Evolutionary conservation across 2,113 vertebrate genomes (phyloP).

Genomic region (Etheostoma spectabile): DNA sequence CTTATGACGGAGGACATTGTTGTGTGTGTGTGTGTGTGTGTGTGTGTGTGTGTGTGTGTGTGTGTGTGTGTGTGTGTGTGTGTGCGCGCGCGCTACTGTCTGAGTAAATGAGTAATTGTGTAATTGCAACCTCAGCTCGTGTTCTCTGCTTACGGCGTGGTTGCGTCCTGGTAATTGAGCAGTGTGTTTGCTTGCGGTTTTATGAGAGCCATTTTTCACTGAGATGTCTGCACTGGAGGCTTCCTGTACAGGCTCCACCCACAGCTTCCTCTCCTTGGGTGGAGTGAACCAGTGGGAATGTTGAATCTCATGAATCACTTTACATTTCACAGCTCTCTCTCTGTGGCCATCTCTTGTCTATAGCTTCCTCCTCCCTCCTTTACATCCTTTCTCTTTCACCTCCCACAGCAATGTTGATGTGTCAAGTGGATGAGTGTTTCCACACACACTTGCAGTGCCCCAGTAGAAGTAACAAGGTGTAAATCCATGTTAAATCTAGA

Average conservation of each 20-base stretch:
- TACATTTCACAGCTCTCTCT: conserved; percentile 5
- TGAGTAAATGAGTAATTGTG: conserved; percentile 64
- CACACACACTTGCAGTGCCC: conserved; percentile 3
- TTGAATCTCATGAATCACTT: conserved; percentile 41
- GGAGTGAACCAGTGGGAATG: conserved; percentile 18
- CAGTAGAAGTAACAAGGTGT: too few species aligned
- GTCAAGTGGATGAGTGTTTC: conserved; percentile 22
- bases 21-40: conserved; percentile 16
- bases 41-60: too few species aligned
- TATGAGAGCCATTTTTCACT: conserved; percentile 68
- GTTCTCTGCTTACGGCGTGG: conserved; percentile 47
- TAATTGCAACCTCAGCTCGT: conserved; percentile 67
- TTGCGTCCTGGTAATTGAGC: conserved; percentile 55
- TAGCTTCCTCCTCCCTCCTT: conserved; percentile 16
- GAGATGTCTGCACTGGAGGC: conserved; percentile 34
- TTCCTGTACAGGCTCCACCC: conserved; percentile 26
- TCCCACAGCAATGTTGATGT: conserved; percentile 8
- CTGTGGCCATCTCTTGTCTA: conserved; percentile 9
- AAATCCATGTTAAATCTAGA: too few species aligned
- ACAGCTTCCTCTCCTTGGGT: conserved; percentile 38
- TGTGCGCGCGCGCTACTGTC: conserved; percentile 3
- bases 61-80: conserved; percentile 1
- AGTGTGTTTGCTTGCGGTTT: conserved; percentile 46
- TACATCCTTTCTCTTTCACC: neutral
- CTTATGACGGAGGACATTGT: conserved; percentile 1